Percentiles rank a stretch among this genome's conserved stretches.
Conservation (phyloP, 2,113 vertebrate genomes). For the Osmerus mordax region DNA sequence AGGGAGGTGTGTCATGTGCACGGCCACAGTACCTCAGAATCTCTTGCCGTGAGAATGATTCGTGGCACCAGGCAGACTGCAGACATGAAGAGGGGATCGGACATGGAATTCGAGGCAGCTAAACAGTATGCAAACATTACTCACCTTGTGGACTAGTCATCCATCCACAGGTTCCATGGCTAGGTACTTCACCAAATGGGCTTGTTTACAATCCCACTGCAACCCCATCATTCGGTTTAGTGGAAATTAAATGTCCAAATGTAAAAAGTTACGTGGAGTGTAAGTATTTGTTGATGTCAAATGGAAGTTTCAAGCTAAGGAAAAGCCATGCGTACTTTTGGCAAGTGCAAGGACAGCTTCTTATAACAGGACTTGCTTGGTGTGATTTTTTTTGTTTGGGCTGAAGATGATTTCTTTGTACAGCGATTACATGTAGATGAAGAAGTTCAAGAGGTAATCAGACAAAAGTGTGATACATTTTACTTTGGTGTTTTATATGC, state of each 20-base stretch:
- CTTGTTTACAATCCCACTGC: background rate
- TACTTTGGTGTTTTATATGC: slow-evolving; percentile 7
- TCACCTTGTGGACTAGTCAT: background rate
- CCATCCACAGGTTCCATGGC: background rate
- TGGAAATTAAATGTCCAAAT: background rate
- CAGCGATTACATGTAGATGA: background rate
- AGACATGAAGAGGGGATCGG: slow-evolving; percentile 25
- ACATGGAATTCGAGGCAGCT: slow-evolving; percentile 7
- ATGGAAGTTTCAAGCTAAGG: background rate
- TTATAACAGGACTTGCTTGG: background rate
- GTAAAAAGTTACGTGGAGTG: background rate
- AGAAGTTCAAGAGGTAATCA: background rate
- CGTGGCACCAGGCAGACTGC: slow-evolving; percentile 18
- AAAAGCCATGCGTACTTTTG: background rate
- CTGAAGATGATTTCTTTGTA: slow-evolving; percentile 11
- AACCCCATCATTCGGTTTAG: background rate
- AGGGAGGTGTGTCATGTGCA: slow-evolving; percentile 24
- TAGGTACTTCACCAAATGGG: background rate
- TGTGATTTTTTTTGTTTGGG: slow-evolving; percentile 26
- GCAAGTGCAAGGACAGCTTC: background rate
- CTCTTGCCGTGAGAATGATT: slow-evolving; percentile 13
- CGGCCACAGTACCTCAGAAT: slow-evolving; percentile 17
- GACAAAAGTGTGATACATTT: background rate
- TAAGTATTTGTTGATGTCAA: background rate
- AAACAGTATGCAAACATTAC: no score